Base-by-base conservation (phyloP, 2,113 vertebrate genomes). In the Semicossyphus pulcher region DNA sequence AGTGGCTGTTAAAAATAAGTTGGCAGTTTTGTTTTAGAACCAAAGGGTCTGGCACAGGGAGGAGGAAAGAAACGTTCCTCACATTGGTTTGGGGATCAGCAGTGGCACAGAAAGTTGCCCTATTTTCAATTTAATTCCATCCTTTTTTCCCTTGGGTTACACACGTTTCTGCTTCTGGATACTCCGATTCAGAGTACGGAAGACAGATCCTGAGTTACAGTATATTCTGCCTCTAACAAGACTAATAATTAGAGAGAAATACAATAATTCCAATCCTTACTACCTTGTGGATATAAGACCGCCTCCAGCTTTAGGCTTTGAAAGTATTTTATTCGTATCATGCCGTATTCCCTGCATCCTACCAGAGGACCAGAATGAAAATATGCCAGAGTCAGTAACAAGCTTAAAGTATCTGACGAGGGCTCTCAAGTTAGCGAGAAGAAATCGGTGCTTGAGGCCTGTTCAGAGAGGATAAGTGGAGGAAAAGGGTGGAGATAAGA, bases 221-320 rank as follows among this genome's bases (percentile, higher is more conserved):
- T 52, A 23, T 72, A 68, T 61, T 80, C 66, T 73, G 59, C 56
- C 29, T 77, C 20, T 74, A 72, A 72, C 42, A 71, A 45, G 66
- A 78, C 76, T 83, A 84, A 66, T 70, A 28, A 61, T 21, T 6
- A 45, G 59, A 18, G 14, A 45, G 4, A 68, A 60, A 21, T 41
- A 49, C 53, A 59, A 28, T 58, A 26, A 76, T 66, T 59, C 36
- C 26, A 47, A 20, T 56, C 39, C 1, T 14, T 49, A 49, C 41
- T 31, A 58, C 37, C 16, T 5, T 48, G 51, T 74, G 53, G 49
- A 52, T 26, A 26, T 5, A 29, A 45, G 25, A 34, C 4, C n/a
- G 42, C 32, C 49, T 41, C 21, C 51, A 57, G 28, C 44, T 39
- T 47, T 14, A 23, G 41, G 14, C 20, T 57, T 34, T 23, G 5